Base-by-base conservation (phyloP, 2,888 invertebrate genomes). In the Spatulosminthurus flaviceps region DNA sequence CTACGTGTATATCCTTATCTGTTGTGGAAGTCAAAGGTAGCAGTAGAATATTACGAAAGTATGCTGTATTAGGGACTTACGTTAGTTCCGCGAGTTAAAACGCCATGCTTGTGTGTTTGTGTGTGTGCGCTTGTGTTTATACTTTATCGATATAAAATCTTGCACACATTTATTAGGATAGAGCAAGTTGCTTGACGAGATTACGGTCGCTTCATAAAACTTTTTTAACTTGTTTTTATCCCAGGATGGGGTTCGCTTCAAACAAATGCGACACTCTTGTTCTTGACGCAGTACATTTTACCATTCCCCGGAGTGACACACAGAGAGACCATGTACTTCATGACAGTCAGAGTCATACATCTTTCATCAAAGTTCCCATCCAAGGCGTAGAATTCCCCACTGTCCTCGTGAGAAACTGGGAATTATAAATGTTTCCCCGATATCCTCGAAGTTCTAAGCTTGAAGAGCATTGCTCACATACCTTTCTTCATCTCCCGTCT, bases 341-440 rank as follows among this genome's bases (percentile, higher is more conserved):
- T 75, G 80, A 79, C 81, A 81, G 77, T 80, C 77, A 76, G 64
- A 74, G 76, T 80, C 79, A 80, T 80, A 80, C 79, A 80, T 80
- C 79, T 79, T 80, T 80, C 80, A 79, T 81, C 81, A 81, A 81
- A 79, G 79, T 79, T 81, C 67, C 75, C 74, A 69, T 69, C 61
- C 73, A 71, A 80, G 81, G 80, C 78, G 80, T 80, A 80, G 79
- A 82, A 82, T 80, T 79, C 73, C 43, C 78, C 70, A 41, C 77
- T 79, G 80, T 79, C 77, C 60, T 82, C 80, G 82, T 80, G 82
- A 82, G 80, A 80, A 82, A 80, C 78, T 79, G 70, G 78, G 79
- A 82, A 80, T 82, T 82, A 80, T 80, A 82, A 82, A 82, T 78
- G 82, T 80, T 79, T 79, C 77, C 75, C 76, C 74, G 81, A 81